Evolutionary conservation across 2,113 vertebrate species (phyloP).

Genomic region (Nibea coibor): DNA sequence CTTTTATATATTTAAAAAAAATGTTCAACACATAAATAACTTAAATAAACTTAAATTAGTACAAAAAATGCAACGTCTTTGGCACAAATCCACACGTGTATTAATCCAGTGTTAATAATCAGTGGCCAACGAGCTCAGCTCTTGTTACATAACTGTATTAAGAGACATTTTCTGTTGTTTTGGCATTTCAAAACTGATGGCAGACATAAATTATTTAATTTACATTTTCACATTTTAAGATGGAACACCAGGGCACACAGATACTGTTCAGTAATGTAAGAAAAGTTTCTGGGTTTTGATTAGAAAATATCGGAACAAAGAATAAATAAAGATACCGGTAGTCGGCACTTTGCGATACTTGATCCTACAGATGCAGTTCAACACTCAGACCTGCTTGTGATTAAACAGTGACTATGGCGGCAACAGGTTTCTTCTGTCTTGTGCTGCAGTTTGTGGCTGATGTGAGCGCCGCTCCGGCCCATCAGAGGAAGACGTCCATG

Average conservation of each 20-base stretch:
- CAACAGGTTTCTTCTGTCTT: neutral
- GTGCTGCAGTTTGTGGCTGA: neutral
- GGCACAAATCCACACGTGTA: neutral
- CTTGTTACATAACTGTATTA: too few species aligned
- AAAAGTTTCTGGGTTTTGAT: neutral
- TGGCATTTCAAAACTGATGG: neutral
- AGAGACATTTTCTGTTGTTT: too few species aligned
- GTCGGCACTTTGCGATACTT: neutral
- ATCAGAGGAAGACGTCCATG: constrained; percentile 83
- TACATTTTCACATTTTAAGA: neutral
- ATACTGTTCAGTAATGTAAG: neutral
- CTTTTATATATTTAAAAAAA: neutral
- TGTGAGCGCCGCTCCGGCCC: neutral
- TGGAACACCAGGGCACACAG: neutral
- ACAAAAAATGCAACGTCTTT: neutral
- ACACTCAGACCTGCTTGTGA: neutral
- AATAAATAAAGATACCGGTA: neutral
- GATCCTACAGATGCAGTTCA: too few species aligned
- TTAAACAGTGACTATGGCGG: neutral
- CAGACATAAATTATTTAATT: neutral
- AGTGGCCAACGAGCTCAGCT: neutral
- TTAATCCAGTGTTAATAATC: neutral
- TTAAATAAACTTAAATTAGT: neutral
- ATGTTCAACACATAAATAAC: neutral
- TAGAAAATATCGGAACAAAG: too few species aligned